Base-by-base conservation (phyloP, 2,888 invertebrate genomes). In the Ormyrus pomaceus region DNA sequence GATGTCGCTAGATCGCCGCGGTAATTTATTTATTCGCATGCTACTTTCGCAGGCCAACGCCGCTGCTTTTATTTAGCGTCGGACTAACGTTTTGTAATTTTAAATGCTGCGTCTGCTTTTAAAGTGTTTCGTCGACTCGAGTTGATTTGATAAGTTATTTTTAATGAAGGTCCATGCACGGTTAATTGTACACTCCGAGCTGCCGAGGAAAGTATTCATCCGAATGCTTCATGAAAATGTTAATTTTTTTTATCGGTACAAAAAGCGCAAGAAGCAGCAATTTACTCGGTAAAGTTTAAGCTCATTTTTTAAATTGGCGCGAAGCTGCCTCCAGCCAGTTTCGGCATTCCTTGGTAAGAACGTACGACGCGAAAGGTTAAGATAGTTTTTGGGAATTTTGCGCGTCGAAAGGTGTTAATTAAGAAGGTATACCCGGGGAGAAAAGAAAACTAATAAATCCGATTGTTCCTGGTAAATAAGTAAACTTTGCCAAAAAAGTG, bases 371-470 rank as follows among this genome's bases (percentile, higher is more conserved):
- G 73, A 64, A 19, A 73, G 64, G 48, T 56, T 56, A 48, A 73
- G 73, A 19, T 56, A 65, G 64, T 65, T 73, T 73, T 65, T 53
- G 10, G 64, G 48, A 45, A 46, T 61, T 73, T 73, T 56, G 48
- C 56, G 65, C 53, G 13, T n/a, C n/a, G 73, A 56, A 48, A 56
- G 56, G 73, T 34, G 73, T 56, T 73, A 73, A 73, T 73, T 73
- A 65, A 65, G 55, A 48, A 64, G 64, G 48, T 50, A 45, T 5
- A 19, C 9, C 11, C 7, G 11, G 48, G n/a, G 19, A 19, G 19
- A 65, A 65, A 65, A 46, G 53, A 56, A 13, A 56, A 53, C 72
- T 48, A 46, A 11, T 46, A 62, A 73, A 56, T 73, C 56, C 19
- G n/a, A n/a, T 53, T 6, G 6, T 34, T 8, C 46, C 9, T 6